Evolutionary conservation across 2,797 vertebrate genomes (phyloP).

Genomic region (Enteromius argenteus): DNA sequence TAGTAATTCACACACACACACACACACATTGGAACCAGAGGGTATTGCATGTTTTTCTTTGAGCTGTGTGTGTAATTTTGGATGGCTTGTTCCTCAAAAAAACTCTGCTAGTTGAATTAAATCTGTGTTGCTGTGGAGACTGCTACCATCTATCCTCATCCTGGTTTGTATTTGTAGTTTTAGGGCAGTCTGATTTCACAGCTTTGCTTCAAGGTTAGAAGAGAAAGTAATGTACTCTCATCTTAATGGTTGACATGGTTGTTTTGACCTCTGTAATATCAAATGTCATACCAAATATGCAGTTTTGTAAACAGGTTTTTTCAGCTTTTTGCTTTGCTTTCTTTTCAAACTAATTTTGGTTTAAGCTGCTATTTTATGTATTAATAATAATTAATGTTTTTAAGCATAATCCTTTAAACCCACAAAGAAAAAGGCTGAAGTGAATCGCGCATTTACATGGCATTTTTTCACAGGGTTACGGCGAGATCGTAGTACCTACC

Average conservation of each 20-base stretch:
- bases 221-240: background rate
- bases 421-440: background rate
- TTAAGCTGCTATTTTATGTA: background rate
- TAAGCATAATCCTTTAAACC: background rate
- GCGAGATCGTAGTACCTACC: slow-evolving; percentile 86
- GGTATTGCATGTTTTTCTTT: background rate
- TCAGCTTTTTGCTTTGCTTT: background rate
- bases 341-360: background rate
- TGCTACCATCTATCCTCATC: background rate
- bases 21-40: background rate
- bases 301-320: background rate
- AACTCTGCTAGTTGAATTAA: background rate
- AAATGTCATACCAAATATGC: background rate
- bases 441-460: background rate
- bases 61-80: background rate
- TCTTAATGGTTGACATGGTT: background rate
- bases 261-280: background rate
- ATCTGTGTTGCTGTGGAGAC: slow-evolving; percentile 43
- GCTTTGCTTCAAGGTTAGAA: slow-evolving; percentile 11
- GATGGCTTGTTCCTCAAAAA: background rate
- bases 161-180: slow-evolving; percentile 2
- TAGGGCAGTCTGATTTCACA: background rate
- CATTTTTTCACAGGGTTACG: slow-evolving; percentile 81
- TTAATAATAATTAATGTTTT: background rate
- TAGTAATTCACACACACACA: background rate